Evolutionary conservation across 2,888 invertebrate species (phyloP).

Genomic region (Macaria liturata): DNA sequence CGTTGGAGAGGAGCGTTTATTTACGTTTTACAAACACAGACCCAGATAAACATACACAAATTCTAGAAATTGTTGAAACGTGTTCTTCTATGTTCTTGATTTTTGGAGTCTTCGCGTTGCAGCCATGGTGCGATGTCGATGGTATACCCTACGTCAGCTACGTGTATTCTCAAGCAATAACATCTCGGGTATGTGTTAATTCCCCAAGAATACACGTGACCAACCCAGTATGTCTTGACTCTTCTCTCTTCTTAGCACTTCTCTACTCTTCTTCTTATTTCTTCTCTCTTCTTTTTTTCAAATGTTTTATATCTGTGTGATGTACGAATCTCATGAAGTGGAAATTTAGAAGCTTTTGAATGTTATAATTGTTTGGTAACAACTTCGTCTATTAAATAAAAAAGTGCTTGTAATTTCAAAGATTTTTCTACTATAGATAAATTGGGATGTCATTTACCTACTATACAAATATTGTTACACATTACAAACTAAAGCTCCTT

Average conservation of each 20-base stretch:
- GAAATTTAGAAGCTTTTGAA: not conserved
- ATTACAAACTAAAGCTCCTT: too few species aligned
- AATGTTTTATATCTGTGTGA: not conserved
- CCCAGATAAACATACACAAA: too few species aligned
- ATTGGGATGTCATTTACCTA: too few species aligned
- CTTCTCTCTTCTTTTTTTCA: conserved; percentile 8
- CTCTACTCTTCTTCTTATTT: not conserved
- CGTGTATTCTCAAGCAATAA: conserved; percentile 99
- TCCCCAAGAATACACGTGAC: conserved; percentile 99
- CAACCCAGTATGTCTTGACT: conserved; percentile 85
- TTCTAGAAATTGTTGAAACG: too few species aligned
- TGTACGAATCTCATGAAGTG: not conserved
- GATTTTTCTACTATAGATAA: too few species aligned
- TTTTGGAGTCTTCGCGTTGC: conserved; percentile 5
- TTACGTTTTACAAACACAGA: too few species aligned
- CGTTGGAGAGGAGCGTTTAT: too few species aligned
- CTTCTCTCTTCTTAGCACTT: conserved; percentile 19
- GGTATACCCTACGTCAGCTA: conserved; percentile 91
- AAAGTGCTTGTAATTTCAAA: too few species aligned
- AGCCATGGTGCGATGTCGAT: conserved; percentile 36
- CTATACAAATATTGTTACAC: too few species aligned
- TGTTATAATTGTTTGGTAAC: too few species aligned
- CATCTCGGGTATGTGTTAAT: conserved; percentile 97
- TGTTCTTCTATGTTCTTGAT: not conserved
- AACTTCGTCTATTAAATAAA: too few species aligned